Base-by-base conservation (phyloP, 2,888 invertebrate species). In the Pseudolycoriella hygida region DNA sequence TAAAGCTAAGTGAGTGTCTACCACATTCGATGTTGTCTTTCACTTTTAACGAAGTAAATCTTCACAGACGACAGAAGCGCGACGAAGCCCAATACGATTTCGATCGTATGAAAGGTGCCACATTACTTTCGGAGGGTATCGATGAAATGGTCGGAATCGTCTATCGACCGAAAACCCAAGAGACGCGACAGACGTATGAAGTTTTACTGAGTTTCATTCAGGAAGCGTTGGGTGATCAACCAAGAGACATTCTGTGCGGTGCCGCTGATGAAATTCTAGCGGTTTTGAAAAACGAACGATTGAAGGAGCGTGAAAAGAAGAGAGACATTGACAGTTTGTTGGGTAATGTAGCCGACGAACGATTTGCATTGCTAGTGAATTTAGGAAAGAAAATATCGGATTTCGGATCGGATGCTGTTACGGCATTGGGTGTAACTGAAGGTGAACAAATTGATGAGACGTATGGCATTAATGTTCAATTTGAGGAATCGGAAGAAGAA, bases 381-480 rank as follows among this genome's bases (percentile, higher is more conserved):
- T 73, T 98, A 46, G 93, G 96, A 0, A 97, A 96, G 65, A 98
- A 98, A 66, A 96, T 98, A 40, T 92, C 94, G 0, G 98, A 98
- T 65, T 99, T 92, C 70, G 88, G 88, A 46, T 72, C 72, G 46
- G 83, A 83, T 55, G 79, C 64, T 2, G 55, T 60, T 0, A 57
- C 70, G 48, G 68, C 73, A 1, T 51, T 66, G n/a, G 59, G 57
- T 11, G 54, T 56, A 2, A 53, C 56, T 2, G 69, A 67, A 49
- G 85, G 84, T 54, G 87, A 89, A 56, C 86, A 93, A 59, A 88
- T 97, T 47, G 98, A 98, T 59, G 97, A 98, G 66, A 87, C 90
- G 0, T 94, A 96, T 59, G 98, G 98, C 12, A 97, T 98, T 48
- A 98, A 98, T 66, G 98, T 99, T 2, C 97, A 98, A 66, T 97